These are phyloP conservation scores for Platysternon megacephalum DNA, from an alignment of 2,113 vertebrate species.

Conservation along the genomic window DNA sequence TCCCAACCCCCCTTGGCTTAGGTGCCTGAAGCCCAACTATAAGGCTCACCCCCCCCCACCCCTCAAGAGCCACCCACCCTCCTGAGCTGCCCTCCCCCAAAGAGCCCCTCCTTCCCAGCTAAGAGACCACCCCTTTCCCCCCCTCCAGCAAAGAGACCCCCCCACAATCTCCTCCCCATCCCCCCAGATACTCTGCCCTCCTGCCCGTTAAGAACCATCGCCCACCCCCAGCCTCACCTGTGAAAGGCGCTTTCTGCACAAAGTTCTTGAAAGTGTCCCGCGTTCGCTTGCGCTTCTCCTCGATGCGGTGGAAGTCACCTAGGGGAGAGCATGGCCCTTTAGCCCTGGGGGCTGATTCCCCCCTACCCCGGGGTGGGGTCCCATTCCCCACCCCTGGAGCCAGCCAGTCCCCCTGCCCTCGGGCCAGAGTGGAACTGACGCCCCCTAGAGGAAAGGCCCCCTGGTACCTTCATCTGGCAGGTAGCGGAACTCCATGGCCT, in stretches of 20 bases:
- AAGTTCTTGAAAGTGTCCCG: constrained; percentile 74
- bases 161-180: background rate
- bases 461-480: constrained; percentile 84
- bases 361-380: background rate
- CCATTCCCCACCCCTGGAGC: background rate
- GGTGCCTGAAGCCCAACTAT: background rate
- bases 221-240: constrained; percentile 25
- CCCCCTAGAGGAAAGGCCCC: background rate
- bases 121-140: background rate
- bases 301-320: constrained; percentile 78
- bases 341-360: background rate
- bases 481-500: constrained; percentile 93
- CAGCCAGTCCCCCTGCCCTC: background rate
- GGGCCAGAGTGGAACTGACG: background rate
- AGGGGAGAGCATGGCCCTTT: background rate
- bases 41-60: background rate
- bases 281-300: constrained; percentile 79
- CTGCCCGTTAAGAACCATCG: background rate
- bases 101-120: background rate
- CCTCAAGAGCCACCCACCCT: background rate
- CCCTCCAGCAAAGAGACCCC: background rate
- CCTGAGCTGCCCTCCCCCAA: background rate
- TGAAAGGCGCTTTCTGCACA: constrained; percentile 76
- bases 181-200: background rate
- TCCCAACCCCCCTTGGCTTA: background rate